Evolutionary conservation across 1,140 invertebrate species (phyloP).

Genomic region (Zaprionus ghesquierei): DNA sequence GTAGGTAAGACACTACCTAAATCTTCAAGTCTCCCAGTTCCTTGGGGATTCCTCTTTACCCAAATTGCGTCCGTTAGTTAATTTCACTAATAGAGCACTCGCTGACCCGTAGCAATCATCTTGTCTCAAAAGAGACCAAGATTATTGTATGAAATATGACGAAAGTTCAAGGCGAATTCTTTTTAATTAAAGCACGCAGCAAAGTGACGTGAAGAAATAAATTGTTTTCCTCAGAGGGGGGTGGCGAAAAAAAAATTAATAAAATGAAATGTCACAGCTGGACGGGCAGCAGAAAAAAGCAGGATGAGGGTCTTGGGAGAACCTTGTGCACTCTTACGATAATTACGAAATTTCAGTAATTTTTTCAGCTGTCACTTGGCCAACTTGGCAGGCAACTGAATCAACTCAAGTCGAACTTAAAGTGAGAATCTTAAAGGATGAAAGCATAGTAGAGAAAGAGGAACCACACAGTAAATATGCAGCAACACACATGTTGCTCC

Average conservation of each 20-base stretch:
- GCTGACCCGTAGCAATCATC: neutral
- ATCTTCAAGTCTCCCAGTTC: neutral
- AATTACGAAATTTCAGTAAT: conserved; percentile 57
- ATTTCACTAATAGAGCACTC: neutral
- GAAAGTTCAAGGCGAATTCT: conserved; percentile 25
- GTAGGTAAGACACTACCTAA: no score
- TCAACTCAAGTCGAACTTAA: neutral
- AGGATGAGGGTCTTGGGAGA: conserved; percentile 5
- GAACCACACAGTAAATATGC: neutral
- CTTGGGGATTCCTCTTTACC: neutral
- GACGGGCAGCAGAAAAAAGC: conserved; percentile 8
- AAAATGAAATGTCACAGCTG: conserved; percentile 56
- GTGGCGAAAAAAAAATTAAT: conserved; percentile 49
- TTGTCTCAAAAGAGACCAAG: neutral
- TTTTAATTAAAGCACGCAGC: conserved; percentile 51
- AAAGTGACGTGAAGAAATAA: conserved; percentile 14
- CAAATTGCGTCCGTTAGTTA: neutral
- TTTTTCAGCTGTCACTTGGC: conserved; percentile 46
- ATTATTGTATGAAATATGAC: conserved; percentile 37
- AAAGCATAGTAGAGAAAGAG: neutral
- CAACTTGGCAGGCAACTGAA: conserved; percentile 18
- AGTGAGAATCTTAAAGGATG: neutral
- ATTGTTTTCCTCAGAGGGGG: conserved; percentile 17
- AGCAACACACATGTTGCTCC: neutral
- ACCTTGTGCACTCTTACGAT: conserved; percentile 35